Conservation (phyloP, 2,797 vertebrate genomes). For the Meriones psammophilus region DNA sequence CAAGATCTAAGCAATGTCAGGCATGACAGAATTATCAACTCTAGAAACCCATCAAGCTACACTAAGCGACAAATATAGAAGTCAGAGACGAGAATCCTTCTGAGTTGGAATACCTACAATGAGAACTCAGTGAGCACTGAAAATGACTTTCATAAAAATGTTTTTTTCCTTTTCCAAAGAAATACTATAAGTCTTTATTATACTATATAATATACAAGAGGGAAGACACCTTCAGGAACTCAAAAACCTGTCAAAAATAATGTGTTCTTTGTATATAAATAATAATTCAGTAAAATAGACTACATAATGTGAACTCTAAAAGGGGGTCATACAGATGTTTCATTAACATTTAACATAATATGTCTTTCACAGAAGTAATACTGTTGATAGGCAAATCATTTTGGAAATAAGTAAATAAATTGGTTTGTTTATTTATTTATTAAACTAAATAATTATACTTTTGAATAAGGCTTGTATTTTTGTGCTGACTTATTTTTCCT, state of each 20-base stretch:
- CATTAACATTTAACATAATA: background rate
- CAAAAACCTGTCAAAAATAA: background rate
- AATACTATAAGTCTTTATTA: background rate
- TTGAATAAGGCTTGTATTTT: background rate
- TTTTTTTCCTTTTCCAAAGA: background rate
- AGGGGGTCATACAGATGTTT: background rate
- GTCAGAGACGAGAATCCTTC: background rate
- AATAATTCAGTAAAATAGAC: background rate
- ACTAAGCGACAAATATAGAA: background rate
- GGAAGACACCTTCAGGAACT: background rate
- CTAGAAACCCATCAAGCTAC: background rate
- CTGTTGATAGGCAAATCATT: background rate
- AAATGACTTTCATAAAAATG: background rate
- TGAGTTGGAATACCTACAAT: background rate
- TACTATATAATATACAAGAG: background rate
- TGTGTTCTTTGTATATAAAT: background rate
- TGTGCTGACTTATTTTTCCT: background rate
- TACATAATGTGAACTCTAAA: background rate
- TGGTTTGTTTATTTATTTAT: background rate
- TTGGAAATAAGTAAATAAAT: background rate
- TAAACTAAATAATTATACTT: constrained; percentile 10
- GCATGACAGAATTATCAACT: background rate
- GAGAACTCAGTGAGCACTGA: background rate
- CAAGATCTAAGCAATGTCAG: background rate
- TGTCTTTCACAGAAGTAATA: background rate